Evolutionary conservation across 1,140 invertebrate species (phyloP), one percentile per base, ranked within the genome.

Genomic region (Ips nitidus): DNA sequence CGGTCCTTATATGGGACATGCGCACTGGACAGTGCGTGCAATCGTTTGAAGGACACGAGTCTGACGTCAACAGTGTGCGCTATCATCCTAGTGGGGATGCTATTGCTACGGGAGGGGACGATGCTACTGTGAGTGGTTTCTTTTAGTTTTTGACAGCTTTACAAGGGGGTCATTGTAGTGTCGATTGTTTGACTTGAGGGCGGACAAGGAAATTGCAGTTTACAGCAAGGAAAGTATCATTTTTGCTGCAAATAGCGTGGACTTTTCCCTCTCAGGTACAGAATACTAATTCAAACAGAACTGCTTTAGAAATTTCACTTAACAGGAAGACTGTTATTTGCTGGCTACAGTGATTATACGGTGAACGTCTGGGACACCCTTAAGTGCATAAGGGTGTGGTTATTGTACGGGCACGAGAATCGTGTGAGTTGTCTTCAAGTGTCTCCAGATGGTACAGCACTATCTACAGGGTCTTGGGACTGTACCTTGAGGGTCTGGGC

Each of bases 11-110:
- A 71, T 99, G 98, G 98, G 98, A 99, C 83, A 98, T 99, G 93
- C 86, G 98, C 76, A 97, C 94, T 62, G 97, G 97, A 0, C 94
- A 97, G 78, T 98, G 97, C 83, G 97, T 99, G 50, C 98, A 99
- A 84, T 94, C 94, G 60, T 99, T 99, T 84, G 97, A 99, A 82
- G 95, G 97, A 36, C 98, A 99, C 83, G 93, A 94, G 73, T 97
- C 97, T 2, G 98, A 99, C 84, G 96, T 99, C 69, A 99, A 99
- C 83, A 95, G 93, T 78, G 96, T 99, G 60, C 90, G 95, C 82
- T 99, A 97, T 84, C 96, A 99, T 88, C 98, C 98, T n/a, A 97
- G 95, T 82, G 98, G 98, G 56, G 98, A 99, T 86, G 95, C 98
- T 38, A 91, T 99, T 68, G 96, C 94, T 42, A 97, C 97, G 8